Evolutionary conservation across 1,140 invertebrate genomes (phyloP).

Genomic region (Heterodera carotae): DNA sequence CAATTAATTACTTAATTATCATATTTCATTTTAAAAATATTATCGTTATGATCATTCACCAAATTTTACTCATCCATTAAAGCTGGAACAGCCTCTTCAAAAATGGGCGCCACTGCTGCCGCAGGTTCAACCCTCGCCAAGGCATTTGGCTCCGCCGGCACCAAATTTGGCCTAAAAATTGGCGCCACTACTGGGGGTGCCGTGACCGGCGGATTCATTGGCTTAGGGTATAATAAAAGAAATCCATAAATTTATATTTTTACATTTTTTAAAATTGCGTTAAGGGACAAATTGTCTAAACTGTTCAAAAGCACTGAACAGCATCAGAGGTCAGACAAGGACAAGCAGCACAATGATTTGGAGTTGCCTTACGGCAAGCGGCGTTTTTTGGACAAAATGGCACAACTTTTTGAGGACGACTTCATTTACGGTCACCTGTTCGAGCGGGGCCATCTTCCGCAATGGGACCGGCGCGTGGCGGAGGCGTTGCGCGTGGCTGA

Average conservation of each 20-base stretch:
- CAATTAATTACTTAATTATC: too few species aligned
- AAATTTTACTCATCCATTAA: too few species aligned
- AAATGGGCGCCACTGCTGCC: slow-evolving; percentile 6
- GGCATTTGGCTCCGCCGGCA: slow-evolving; percentile 7
- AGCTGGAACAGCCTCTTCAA: slow-evolving; percentile 2
- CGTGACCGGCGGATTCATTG: neutral
- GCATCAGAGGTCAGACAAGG: neutral
- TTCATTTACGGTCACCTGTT: neutral
- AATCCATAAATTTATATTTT: too few species aligned
- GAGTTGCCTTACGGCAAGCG: neutral
- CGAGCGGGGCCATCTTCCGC: neutral
- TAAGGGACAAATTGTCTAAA: neutral
- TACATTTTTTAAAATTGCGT: neutral
- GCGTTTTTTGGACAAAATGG: neutral
- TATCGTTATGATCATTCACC: too few species aligned
- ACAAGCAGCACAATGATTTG: neutral
- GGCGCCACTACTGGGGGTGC: slow-evolving; percentile 8
- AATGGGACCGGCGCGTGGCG: neutral
- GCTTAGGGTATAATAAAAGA: neutral
- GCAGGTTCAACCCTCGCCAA: neutral
- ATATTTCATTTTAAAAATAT: too few species aligned
- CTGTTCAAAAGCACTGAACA: neutral
- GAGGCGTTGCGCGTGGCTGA: neutral
- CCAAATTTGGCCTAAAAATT: slow-evolving; percentile 2
- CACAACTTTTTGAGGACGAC: neutral